Evolutionary conservation across 92 coral and sea anemone genomes (phyloP), one percentile per base, ranked within the genome.

Genomic region (Meandrina meandrites): DNA sequence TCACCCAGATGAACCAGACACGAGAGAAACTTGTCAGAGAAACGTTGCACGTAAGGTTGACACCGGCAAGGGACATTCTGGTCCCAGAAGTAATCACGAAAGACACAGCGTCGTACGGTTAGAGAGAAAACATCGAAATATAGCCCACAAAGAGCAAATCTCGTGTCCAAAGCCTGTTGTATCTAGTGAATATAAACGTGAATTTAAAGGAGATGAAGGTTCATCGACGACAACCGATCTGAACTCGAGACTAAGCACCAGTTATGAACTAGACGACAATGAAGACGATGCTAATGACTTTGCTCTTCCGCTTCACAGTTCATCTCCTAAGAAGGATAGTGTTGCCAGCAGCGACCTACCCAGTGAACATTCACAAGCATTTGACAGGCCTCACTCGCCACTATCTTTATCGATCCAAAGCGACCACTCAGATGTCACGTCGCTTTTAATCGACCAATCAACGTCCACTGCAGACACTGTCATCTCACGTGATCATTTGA

Each of bases 261-360:
- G 77, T 21, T 84, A 30, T 40, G 87, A 84, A 35, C 81, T 58
- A 9, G 81, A 56, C 60, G 82, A 85, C 36, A 60, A 40, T 37
- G 50, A n/a, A 74, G 76, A 85, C 30, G 81, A 75, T 13, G 53
- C 36, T 11, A 31, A 83, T 22, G 90, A 80, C 57, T 83, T 94
- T 75, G 64, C 76, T 8, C 81, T 92, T 42, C 98, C 98, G 14
- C 72, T 94, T 3, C 92, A 92, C 78, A 94, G 98, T 88, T 94
- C 98, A 5, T 94, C 98, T 12, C 98, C 98, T 0, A 93, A 91
- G 76, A 94, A 86, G 57, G 92, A 84, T 8, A 86, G 70, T 34
- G 34, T 28, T 35, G 57, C 64, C 22, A 57, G 71, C 68, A 67
- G 47, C 15, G 72, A 36, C 18, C 5, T 30, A 35, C 45, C 18